Base-by-base conservation (phyloP, 2,113 vertebrate genomes). In the Melanerpes aurifrons region DNA sequence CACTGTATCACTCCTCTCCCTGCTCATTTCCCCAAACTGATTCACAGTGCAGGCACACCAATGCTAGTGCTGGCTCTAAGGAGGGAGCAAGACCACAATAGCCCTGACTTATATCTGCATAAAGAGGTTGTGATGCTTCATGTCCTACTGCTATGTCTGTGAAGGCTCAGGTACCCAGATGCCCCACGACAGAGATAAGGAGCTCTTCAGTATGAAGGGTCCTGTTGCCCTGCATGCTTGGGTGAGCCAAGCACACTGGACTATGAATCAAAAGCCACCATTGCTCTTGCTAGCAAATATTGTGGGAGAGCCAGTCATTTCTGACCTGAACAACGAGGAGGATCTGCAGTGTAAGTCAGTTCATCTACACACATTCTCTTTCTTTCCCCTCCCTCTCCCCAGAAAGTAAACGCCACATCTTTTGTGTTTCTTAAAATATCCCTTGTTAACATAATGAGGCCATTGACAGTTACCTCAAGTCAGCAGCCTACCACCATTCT, bases 351-450 rank as follows among this genome's bases (percentile, higher is more conserved):
- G 4, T 35, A 82, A 82, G 4, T 45, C 71, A 79, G 66, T 94
- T 93, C 76, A 92, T 17, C 43, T 4, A 24, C 32, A 68, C 25
- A 17, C 14, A 29, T 56, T 72, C 37, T 78, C 17, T 57, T 64
- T 68, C 47, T 13, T 48, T 58, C 7, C 16, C 12, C 32, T 62
- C 20, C 24, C 24, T 50, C 26, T 54, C 32, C 12, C 28, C 35
- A 68, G 84, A 91, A 89, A 78, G 73, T 45, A 95, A 96, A 89
- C 59, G 62, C 67, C 66, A 67, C 40, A 57, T 87, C 82, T 91
- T 96, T 81, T 91, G 58, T 96, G 83, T 83, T 92, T 84, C 94
- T 91, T 92, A 95, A 94, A 94, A 95, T 94, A 93, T 67, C 73
- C 40, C 89, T 86, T 63, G 76, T 95, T 95, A 94, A 89, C 59